Evolutionary conservation across 2,888 invertebrate species (phyloP), one percentile per base, ranked within the genome.

Genomic region (Carabus problematicus): DNA sequence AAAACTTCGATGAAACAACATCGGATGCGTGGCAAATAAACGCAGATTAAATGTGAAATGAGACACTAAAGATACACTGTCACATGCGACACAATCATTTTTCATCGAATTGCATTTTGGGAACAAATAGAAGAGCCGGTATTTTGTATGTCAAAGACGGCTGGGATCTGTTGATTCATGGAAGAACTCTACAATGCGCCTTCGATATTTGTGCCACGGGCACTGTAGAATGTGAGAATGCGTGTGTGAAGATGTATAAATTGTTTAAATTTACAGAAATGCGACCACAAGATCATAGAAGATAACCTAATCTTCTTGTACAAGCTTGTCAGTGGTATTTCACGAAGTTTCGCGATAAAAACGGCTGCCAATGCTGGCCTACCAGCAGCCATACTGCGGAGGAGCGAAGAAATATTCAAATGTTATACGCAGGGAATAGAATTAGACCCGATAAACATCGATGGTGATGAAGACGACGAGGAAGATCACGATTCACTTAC

Each of bases 251-350:
- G 64, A 45, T 49, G 43, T 47, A 11, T 45, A n/a, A n/a, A n/a
- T n/a, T n/a, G n/a, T 39, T 71, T 47, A 59, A 61, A 58, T 64
- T 75, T 77, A 12, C 75, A 90, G 90, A 86, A 85, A 1, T 85
- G 91, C 79, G 88, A 89, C 72, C 86, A 87, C 75, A 76, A 88
- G n/a, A 75, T 86, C 9, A 82, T 86, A 58, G 85, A 85, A 16
- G 84, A 83, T 0, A 84, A 85, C 70, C 82, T 92, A 11, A 86
- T 90, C 3, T 91, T 90, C 77, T 82, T 93, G 49, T 90, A 87
- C 80, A 88, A 88, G 71, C 78, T 91, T 55, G 82, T 82, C 3
- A 84, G 85, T 60, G 93, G 93, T 9, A 77, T 82, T 56, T 85
- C 87, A 0, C 80, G 81, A 14, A 91, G 92, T 79, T 89, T 88